Base-by-base conservation (phyloP, 2,888 invertebrate species). In the Leptinotarsa tumamoca region DNA sequence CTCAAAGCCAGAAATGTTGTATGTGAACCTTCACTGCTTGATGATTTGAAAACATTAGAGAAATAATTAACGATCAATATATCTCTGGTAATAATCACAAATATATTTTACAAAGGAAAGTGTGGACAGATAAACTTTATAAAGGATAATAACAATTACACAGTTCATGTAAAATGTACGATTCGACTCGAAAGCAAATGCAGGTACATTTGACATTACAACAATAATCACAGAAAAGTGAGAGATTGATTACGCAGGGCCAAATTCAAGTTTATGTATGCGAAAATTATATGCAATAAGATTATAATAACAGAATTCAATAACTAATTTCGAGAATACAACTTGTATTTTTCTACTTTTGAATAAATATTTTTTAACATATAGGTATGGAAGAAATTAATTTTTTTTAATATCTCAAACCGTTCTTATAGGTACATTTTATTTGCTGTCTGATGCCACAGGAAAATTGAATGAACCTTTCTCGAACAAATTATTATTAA, bases 211-310 rank as follows among this genome's bases (percentile, higher is more conserved):
- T 77, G 71, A 72, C 73, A 71, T 73, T 43, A 10, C 75, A 77
- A 79, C 74, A 78, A 77, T 63, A 77, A 81, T 81, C 81, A 81
- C 81, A 81, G 80, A 80, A 77, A 68, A 75, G 75, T 77, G 21
- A 76, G 5, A 52, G 17, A 33, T 27, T 23, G 15, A 15, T 23
- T 23, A 23, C 15, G 7, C 27, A 27, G 63, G 63, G 63, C 13
- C 63, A 63, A 17, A n/a, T 63, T 63, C 63, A 63, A 17, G 5
- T 63, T 7, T 23, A 10, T 10, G 18, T 56, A 54, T 54, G 17
- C 5, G 4, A n/a, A 17, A 52, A n/a, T 52, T n/a, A 52, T 7
- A 33, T 33, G 7, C 1, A 33, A 33, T 33, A 33, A 33, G 33
- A 33, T 33, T 33, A 10, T 2, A 33, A 33, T 33, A 10, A 33